Conservation (phyloP, 2,888 invertebrate genomes). For the Morpho deidamia region DNA sequence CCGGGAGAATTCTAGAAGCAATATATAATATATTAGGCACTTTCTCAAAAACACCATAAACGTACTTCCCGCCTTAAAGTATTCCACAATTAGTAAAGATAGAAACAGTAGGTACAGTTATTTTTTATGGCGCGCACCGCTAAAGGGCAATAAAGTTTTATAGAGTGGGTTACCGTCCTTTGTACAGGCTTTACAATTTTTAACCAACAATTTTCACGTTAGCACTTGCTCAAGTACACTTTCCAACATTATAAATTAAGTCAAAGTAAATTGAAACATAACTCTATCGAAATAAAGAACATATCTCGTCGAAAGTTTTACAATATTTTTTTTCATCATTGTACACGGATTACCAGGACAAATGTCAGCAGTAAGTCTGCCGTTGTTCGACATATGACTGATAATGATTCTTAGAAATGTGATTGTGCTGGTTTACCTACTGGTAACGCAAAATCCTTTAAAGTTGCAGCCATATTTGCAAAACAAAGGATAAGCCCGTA, state of each 20-base stretch:
- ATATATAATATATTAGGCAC: not conserved
- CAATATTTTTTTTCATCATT: not conserved
- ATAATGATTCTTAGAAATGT: slow-evolving; percentile 35
- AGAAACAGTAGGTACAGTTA: slow-evolving; percentile 37
- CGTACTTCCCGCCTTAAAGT: slow-evolving; percentile 7
- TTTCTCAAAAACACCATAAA: slow-evolving; percentile 2
- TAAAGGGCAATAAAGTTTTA: slow-evolving; percentile 46
- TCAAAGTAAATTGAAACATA: not conserved
- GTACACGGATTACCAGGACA: slow-evolving; percentile 7
- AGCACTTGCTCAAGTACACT: slow-evolving; percentile 33
- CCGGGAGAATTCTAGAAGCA: too few relatives aligned
- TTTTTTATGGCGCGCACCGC: slow-evolving; percentile 35
- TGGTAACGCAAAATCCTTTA: slow-evolving; percentile 24
- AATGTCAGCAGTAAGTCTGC: slow-evolving; percentile 10
- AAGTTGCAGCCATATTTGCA: slow-evolving; percentile 30
- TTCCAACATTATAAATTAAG: not conserved
- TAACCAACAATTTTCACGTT: slow-evolving; percentile 31
- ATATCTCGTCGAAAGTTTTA: not conserved
- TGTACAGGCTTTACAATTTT: slow-evolving; percentile 26
- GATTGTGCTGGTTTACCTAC: slow-evolving; percentile 21
- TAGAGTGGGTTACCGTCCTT: slow-evolving; percentile 38
- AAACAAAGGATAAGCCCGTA: slow-evolving; percentile 49
- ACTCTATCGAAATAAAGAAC: not conserved
- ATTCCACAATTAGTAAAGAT: slow-evolving; percentile 9
- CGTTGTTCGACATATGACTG: slow-evolving; percentile 17